Conservation (phyloP, 2,113 vertebrate species). For the Hiodon tergisus region DNA sequence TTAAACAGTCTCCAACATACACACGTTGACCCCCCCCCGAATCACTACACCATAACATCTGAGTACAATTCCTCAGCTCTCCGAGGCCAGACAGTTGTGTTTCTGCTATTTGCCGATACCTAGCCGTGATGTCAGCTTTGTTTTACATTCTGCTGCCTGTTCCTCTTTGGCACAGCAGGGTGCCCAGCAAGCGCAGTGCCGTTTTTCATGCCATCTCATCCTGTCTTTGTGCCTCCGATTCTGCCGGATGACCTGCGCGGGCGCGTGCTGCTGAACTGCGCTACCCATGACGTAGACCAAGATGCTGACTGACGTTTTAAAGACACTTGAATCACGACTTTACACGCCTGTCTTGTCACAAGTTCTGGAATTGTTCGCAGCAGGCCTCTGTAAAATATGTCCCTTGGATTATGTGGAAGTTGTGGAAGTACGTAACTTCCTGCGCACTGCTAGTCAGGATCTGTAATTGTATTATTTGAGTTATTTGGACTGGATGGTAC, state of each 20-base stretch:
- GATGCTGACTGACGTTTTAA: not conserved
- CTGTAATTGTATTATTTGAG: too few relatives aligned
- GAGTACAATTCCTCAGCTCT: not conserved
- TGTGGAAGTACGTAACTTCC: too few relatives aligned
- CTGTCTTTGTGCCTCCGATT: not conserved
- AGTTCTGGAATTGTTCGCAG: not conserved
- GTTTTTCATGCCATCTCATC: not conserved
- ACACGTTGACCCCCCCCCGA: constrained; percentile 30
- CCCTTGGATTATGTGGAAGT: too few relatives aligned
- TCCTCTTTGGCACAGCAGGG: not conserved
- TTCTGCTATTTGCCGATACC: not conserved
- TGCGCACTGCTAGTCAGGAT: too few relatives aligned
- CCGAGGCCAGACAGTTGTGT: not conserved
- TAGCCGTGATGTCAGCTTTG: not conserved
- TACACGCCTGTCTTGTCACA: not conserved
- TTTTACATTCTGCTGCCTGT: not conserved
- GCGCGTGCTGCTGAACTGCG: not conserved
- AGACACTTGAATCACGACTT: not conserved
- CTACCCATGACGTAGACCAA: not conserved
- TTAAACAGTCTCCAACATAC: constrained; percentile 19
- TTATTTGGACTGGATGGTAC: too few relatives aligned
- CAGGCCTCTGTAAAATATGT: too few relatives aligned
- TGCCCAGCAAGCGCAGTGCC: not conserved
- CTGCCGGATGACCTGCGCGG: not conserved
- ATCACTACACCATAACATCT: not conserved